Conservation (phyloP, 2,888 invertebrate genomes). For the Serripes groenlandicus region DNA sequence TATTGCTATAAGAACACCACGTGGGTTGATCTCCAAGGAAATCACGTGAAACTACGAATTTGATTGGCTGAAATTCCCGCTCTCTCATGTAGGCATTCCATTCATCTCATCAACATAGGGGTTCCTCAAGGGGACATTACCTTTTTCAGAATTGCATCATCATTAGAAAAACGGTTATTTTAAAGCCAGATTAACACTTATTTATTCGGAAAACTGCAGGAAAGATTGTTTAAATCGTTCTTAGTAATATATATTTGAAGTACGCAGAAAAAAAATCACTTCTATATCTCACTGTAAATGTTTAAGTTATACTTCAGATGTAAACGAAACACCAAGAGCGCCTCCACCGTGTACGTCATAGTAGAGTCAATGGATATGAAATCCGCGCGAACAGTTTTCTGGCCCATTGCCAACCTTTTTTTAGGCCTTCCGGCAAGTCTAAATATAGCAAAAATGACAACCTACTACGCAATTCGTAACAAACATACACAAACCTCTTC, state of each 20-base stretch:
- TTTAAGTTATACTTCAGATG: no score
- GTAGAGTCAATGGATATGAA: slow-evolving; percentile 64
- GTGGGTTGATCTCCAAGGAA: slow-evolving; percentile 58
- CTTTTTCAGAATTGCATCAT: slow-evolving; percentile 58
- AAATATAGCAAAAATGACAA: slow-evolving; percentile 11
- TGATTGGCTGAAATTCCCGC: slow-evolving; percentile 70
- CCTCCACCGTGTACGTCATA: slow-evolving; percentile 44
- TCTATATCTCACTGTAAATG: no score
- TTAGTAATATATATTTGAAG: not conserved
- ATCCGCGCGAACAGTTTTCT: slow-evolving; percentile 62
- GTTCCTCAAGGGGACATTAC: slow-evolving; percentile 4
- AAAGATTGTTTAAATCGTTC: not conserved
- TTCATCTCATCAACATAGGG: slow-evolving; percentile 71
- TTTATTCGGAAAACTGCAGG: not conserved
- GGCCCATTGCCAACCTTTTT: slow-evolving; percentile 52
- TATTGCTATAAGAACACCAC: slow-evolving; percentile 49
- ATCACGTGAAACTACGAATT: slow-evolving; percentile 59
- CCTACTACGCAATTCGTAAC: not conserved
- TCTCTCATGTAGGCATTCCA: slow-evolving; percentile 74
- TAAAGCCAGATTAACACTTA: not conserved
- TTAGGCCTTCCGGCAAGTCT: slow-evolving; percentile 43
- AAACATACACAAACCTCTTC: no score
- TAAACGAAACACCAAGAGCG: slow-evolving; percentile 16
- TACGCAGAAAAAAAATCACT: no score
- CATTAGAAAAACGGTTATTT: not conserved